phyloP scores from a whole-genome alignment of 2,797 vertebrate genomes.

The Austrolebias charrua region DNA sequence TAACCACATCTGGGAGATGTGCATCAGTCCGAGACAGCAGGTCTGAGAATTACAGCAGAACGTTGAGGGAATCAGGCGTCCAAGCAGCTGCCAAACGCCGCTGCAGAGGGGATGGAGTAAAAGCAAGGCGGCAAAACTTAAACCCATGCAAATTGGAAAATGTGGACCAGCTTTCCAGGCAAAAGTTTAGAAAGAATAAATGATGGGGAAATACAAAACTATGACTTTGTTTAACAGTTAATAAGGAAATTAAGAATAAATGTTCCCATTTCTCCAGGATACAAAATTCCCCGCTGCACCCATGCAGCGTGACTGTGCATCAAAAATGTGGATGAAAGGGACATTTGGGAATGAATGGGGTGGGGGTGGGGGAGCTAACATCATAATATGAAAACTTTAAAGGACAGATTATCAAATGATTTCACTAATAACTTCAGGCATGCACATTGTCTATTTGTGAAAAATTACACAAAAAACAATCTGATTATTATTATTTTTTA shows the following conservation, averaged over 20 bases:
- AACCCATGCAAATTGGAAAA: background rate
- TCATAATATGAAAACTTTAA: slow-evolving; percentile 40
- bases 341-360: slow-evolving; percentile 6
- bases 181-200: background rate
- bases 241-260: background rate
- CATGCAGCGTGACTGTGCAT: slow-evolving; percentile 53
- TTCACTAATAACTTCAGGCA: slow-evolving; percentile 11
- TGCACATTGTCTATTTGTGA: background rate
- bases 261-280: slow-evolving; percentile 1
- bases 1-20: slow-evolving; percentile 67
- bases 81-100: slow-evolving; percentile 49
- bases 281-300: slow-evolving; percentile 22
- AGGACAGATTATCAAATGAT: slow-evolving; percentile 47
- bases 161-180: slow-evolving; percentile 1
- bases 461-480: background rate
- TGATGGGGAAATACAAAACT: background rate
- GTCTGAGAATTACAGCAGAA: slow-evolving; percentile 48
- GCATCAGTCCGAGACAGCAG: slow-evolving; percentile 52
- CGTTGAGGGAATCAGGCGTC: background rate
- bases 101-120: slow-evolving; percentile 12
- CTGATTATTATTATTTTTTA: too few relatives aligned
- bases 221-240: too few relatives aligned
- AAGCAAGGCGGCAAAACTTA: slow-evolving; percentile 18
- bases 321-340: slow-evolving; percentile 46
- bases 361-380: slow-evolving; percentile 11